These are phyloP conservation scores for Rhabditophanes sp. DNA, from an alignment of 2,888 invertebrate species.

Conservation along the genomic window DNA sequence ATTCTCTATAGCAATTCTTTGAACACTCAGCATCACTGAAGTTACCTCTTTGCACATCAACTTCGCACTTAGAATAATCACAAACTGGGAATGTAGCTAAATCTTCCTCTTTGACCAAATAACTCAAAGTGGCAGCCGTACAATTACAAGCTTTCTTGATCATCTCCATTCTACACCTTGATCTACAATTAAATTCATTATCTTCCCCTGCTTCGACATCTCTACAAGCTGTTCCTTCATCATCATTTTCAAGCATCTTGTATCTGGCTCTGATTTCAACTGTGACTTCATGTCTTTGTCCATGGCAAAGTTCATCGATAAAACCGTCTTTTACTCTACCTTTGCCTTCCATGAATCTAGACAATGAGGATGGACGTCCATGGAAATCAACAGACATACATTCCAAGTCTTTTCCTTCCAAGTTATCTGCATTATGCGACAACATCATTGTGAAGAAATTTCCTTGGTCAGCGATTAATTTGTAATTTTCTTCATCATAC, in stretches of 20 bases:
- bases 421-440: conserved; percentile 36
- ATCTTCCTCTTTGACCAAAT: conserved; percentile 22
- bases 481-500: conserved; percentile 28
- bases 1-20: conserved; percentile 30
- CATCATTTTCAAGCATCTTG: conserved; percentile 39
- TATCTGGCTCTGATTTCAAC: conserved; percentile 34
- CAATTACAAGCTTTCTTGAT: conserved; percentile 33
- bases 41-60: conserved; percentile 32
- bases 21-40: conserved; percentile 32
- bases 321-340: conserved; percentile 34
- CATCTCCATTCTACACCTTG: conserved; percentile 36
- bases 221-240: conserved; percentile 32
- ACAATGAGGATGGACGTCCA: conserved; percentile 34
- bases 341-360: conserved; percentile 40
- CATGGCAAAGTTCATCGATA: conserved; percentile 35
- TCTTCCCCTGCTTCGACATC: conserved; percentile 30
- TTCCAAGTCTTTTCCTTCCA: conserved; percentile 26
- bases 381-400: conserved; percentile 42
- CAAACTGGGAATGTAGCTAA: conserved; percentile 29
- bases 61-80: conserved; percentile 31
- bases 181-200: conserved; percentile 36
- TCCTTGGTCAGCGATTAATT: conserved; percentile 33
- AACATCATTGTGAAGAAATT: conserved; percentile 37
- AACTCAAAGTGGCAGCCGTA: conserved; percentile 30
- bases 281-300: conserved; percentile 31